Conservation (phyloP, 1,140 invertebrate genomes). For the Papilio polytes region DNA sequence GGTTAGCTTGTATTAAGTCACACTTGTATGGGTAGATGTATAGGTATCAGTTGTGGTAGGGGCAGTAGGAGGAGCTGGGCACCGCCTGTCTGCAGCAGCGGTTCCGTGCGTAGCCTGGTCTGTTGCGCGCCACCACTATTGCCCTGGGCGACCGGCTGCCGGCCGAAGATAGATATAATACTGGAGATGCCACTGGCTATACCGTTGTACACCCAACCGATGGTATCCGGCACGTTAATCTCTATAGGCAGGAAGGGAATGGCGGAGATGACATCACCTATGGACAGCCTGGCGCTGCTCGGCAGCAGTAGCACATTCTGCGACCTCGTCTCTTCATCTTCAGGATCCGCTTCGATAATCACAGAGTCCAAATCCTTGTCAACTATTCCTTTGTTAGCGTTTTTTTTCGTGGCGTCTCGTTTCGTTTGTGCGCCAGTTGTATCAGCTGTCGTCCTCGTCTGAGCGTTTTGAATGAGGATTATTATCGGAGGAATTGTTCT, state of each 20-base stretch:
- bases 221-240: slow-evolving; percentile 80
- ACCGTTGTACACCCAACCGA: slow-evolving; percentile 72
- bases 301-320: slow-evolving; percentile 59
- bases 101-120: too few species aligned
- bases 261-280: slow-evolving; percentile 68
- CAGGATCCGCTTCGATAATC: slow-evolving; percentile 59
- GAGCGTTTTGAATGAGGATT: slow-evolving; percentile 58
- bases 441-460: slow-evolving; percentile 34
- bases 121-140: too few species aligned
- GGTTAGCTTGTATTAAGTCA: not conserved
- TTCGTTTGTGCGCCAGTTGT: slow-evolving; percentile 42
- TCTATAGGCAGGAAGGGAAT: slow-evolving; percentile 80
- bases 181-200: slow-evolving; percentile 64
- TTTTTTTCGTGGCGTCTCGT: slow-evolving; percentile 41
- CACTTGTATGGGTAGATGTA: slow-evolving; percentile 30
- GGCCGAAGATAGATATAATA: slow-evolving; percentile 44
- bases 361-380: slow-evolving; percentile 64
- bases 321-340: slow-evolving; percentile 42
- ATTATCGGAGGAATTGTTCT: slow-evolving; percentile 49
- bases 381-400: slow-evolving; percentile 46
- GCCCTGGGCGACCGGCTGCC: too few species aligned
- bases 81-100: not conserved
- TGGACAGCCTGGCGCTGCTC: slow-evolving; percentile 58
- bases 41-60: slow-evolving; percentile 14
- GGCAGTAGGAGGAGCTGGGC: not conserved